Conservation (phyloP, 2,113 vertebrate genomes). For the Oxygymnocypris stewartii region DNA sequence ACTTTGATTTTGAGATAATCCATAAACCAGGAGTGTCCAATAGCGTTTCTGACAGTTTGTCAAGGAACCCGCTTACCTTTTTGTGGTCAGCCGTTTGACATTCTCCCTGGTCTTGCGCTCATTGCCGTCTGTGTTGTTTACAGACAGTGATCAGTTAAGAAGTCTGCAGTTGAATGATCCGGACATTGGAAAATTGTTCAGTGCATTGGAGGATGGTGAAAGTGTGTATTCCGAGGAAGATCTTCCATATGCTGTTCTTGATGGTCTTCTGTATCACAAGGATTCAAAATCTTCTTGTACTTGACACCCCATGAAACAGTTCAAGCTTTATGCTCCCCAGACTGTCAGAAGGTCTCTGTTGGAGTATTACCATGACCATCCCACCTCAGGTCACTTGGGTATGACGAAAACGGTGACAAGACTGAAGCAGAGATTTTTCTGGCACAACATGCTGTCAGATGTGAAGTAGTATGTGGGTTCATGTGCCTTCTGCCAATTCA, state of each 20-base stretch:
- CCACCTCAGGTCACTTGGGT: background rate
- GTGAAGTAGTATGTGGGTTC: background rate
- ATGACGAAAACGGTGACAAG: background rate
- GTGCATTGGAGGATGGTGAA: background rate
- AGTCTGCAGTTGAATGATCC: background rate
- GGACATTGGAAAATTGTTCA: background rate
- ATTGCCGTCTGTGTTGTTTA: background rate
- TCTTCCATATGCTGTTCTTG: background rate
- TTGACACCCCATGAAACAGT: background rate
- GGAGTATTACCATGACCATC: background rate
- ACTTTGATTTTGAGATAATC: slow-evolving; percentile 1
- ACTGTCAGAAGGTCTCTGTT: background rate
- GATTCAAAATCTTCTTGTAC: background rate
- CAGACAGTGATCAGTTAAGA: background rate
- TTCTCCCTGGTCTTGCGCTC: background rate
- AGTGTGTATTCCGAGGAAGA: background rate
- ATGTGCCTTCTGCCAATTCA: background rate
- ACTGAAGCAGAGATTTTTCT: background rate
- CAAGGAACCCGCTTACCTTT: background rate
- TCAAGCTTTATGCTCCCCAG: background rate
- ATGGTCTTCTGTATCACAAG: background rate
- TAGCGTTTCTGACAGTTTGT: background rate
- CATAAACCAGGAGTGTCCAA: background rate
- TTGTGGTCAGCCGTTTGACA: too few species aligned
- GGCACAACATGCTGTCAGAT: background rate